Evolutionary conservation across 2,797 vertebrate species (phyloP), one percentile per base, ranked within the genome.

Genomic region (Pseudomugil gertrudae): DNA sequence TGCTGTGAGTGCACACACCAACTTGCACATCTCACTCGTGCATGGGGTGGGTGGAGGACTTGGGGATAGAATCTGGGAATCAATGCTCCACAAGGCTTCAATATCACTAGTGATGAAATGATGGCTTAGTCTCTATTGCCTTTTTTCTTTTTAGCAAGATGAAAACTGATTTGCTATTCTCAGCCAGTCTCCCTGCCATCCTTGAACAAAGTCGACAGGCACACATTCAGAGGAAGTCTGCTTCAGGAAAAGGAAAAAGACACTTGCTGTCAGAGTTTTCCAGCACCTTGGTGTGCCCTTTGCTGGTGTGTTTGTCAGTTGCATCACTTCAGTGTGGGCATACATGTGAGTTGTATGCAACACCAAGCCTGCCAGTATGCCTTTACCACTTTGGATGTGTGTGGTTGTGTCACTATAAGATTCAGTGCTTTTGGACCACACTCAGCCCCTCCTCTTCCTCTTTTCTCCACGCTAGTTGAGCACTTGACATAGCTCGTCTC

Each of bases 401-500:
- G 66, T 68, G 69, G 30, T 53, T 74, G 72, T 76, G 72, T 80
- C 62, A 67, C 70, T 74, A 57, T 73, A 66, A n/a, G 29, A 35
- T 51, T 65, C 58, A 67, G 61, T 76, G 56, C 56, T 45, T 84
- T 66, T 69, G 74, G 66, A 75, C 63, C 57, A 23, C 33, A 62
- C 66, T 78, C 51, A 38, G 50, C 63, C 58, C 65, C 57, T 63
- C 73, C 56, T 9, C 35, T 47, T 9, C 38, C 59, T 63, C 59
- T 57, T 58, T 48, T 71, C 72, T 87, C 77, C 78, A 76, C 45
- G 48, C 86, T 56, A 66, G 59, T 73, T 86, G 86, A 87, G 65
- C 76, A 83, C 79, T 83, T 87, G 87, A 88, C 86, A 87, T 75
- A 50, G 78, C 87, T 81, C 51, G 82, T 84, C 84, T 86, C 73